phyloP scores from a whole-genome alignment of 2,888 invertebrate genomes.

The Aethes cnicana region DNA sequence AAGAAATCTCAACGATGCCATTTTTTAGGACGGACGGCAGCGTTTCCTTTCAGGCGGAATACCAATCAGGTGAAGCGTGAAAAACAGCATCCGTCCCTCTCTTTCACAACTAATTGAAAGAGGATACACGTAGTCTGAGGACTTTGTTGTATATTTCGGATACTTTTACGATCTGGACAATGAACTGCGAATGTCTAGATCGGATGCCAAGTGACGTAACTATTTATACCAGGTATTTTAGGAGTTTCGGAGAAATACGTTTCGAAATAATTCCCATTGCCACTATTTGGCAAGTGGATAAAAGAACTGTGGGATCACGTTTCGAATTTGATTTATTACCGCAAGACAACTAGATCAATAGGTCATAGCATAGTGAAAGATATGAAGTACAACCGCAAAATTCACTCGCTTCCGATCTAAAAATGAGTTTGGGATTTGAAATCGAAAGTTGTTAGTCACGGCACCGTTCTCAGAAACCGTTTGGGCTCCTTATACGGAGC shows the following conservation, averaged over 20 bases:
- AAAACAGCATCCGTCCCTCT: background rate
- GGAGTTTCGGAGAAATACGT: background rate
- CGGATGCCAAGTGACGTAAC: constrained; percentile 20
- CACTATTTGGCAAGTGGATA: too few relatives aligned
- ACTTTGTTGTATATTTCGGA: constrained; percentile 48
- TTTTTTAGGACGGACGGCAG: constrained; percentile 17
- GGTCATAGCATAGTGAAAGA: constrained; percentile 1
- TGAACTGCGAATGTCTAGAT: constrained; percentile 61
- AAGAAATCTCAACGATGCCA: constrained; percentile 3
- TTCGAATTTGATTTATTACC: too few relatives aligned
- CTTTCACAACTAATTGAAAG: background rate
- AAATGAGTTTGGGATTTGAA: too few relatives aligned
- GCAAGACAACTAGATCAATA: background rate
- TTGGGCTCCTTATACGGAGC: constrained; percentile 4
- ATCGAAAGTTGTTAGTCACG: constrained; percentile 13
- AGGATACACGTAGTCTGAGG: background rate
- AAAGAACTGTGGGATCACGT: too few relatives aligned
- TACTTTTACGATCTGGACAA: constrained; percentile 59
- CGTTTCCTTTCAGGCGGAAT: constrained; percentile 16
- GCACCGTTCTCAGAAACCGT: constrained; percentile 14
- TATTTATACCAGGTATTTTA: background rate
- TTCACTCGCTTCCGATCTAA: constrained; percentile 8
- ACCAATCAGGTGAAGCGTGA: background rate
- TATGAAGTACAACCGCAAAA: constrained; percentile 1
- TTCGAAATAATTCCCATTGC: too few relatives aligned